Base-by-base conservation (phyloP, 2,113 vertebrate genomes). In the Eurypyga helias region DNA sequence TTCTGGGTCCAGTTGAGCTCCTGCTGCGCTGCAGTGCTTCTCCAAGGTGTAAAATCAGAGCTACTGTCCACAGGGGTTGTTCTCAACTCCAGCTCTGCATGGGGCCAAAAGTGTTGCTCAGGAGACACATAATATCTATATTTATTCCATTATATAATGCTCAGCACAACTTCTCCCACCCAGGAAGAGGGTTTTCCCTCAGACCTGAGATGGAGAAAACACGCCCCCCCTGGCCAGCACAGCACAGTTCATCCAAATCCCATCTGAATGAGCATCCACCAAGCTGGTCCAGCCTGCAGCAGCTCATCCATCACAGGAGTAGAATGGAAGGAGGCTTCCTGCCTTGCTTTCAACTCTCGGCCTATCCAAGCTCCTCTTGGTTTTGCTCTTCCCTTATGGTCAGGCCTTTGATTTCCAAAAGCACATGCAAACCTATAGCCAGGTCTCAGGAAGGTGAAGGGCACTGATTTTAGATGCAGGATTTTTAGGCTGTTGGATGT, bases 51-150 rank as follows among this genome's bases (percentile, higher is more conserved):
- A 31, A 83, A 82, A 71, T 46, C 95, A 75, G 89, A 93, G 65
- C n/a, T 55, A 0, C 16, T 52, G 3, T 28, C 46, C 2, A 0
- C 0, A 0, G 48, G 23, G 14, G 12, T 17, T 33, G 43, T 45
- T 65, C 46, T 78, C 51, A 34, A 13, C 58, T 45, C 62, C 11
- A 13, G 33, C 23, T 46, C 49, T 48, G 34, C 0, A 0, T 24
- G 45, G 33, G 17, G 19, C 55, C 29, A 17, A 7, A 62, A 54
- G 20, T 2, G 6, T 8, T 82, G 33, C 61, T 58, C 51, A 43
- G 64, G 33, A 81, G 41, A 8, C 1, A 2, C 15, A 1, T 19
- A 45, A 26, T 28, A 46, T 6, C 9, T 17, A 7, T 17, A 14
- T 60, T 54, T 93, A 77, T 90, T 81, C 72, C 19, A 7, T 31